These are phyloP conservation scores for Aotus griseimembra DNA, from an alignment of 2,797 vertebrate species.

Conservation along the genomic window DNA sequence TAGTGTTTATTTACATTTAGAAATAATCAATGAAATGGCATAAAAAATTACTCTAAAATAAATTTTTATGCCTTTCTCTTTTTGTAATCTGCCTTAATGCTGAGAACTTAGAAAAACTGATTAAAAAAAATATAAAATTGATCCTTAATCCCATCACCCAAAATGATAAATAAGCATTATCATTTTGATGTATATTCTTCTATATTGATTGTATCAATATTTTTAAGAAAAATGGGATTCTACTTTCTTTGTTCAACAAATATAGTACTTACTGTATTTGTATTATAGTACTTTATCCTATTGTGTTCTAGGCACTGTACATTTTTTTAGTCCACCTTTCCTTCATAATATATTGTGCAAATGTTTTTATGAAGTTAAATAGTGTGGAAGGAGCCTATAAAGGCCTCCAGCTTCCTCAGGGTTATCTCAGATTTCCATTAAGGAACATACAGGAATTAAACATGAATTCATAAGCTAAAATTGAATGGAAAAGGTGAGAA, in stretches of 20 bases:
- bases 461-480: neutral
- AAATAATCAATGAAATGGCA: neutral
- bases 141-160: neutral
- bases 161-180: neutral
- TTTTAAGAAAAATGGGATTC: neutral
- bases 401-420: constrained; percentile 25
- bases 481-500: neutral
- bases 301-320: neutral
- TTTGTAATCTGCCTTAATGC: neutral
- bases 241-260: neutral
- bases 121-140: neutral
- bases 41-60: constrained; percentile 20
- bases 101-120: constrained; percentile 27
- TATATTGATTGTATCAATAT: neutral
- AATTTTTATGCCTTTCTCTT: neutral
- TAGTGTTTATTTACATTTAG: neutral
- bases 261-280: neutral
- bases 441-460: constrained; percentile 21
- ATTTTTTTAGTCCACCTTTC: neutral
- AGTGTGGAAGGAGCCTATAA: neutral
- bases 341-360: neutral
- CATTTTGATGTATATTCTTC: neutral
- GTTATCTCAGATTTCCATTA: constrained; percentile 61
- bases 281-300: neutral
- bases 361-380: constrained; percentile 24